A percentile compares a stretch with the other conserved stretches of the same genome.
Evolutionary conservation across 1,140 invertebrate species (phyloP).

Genomic region (Dendrolimus punctatus): DNA sequence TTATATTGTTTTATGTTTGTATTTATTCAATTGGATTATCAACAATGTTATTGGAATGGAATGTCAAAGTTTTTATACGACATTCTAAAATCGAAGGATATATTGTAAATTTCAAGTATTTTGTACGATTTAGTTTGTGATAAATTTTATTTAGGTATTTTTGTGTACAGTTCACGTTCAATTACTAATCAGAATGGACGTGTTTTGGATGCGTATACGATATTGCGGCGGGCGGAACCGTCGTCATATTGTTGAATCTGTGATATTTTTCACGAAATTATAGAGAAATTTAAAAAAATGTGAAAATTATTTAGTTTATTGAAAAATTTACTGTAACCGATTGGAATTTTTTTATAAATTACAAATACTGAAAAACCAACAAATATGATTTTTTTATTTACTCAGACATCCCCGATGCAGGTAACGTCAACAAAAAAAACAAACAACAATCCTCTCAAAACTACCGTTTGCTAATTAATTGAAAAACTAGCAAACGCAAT

Average conservation of each 20-base stretch:
- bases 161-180: conserved; percentile 46
- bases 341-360: conserved; percentile 46
- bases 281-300: conserved; percentile 45
- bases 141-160: conserved; percentile 51
- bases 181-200: conserved; percentile 34
- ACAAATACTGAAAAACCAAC: conserved; percentile 46
- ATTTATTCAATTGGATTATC: background rate
- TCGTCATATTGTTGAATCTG: conserved; percentile 32
- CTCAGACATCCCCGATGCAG: background rate
- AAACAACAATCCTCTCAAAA: too few species aligned
- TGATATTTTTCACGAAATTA: conserved; percentile 38
- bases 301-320: conserved; percentile 39
- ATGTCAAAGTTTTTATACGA: too few species aligned
- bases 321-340: conserved; percentile 58
- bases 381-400: conserved; percentile 1
- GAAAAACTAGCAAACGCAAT: too few species aligned
- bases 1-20: conserved; percentile 30
- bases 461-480: too few species aligned
- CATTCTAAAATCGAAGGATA: conserved; percentile 30
- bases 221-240: conserved; percentile 19
- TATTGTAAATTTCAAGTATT: conserved; percentile 41
- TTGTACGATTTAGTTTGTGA: conserved; percentile 35
- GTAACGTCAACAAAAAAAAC: too few species aligned
- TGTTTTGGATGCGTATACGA: conserved; percentile 39
- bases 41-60: too few species aligned